These are phyloP conservation scores for Xenops minutus DNA, from an alignment of 2,797 vertebrate genomes.

Conservation along the genomic window DNA sequence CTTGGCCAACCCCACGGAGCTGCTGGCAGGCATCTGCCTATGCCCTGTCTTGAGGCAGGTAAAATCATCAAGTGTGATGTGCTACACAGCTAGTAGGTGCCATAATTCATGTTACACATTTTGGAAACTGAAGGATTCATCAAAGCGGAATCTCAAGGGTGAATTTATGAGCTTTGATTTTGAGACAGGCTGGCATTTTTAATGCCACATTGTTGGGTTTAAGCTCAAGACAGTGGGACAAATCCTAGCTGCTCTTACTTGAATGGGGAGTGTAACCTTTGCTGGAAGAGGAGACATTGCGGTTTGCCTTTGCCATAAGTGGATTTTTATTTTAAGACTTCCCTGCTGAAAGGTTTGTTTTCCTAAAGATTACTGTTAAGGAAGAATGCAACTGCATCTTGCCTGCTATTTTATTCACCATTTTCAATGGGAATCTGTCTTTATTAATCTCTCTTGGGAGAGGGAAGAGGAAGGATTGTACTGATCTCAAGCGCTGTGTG, in stretches of 20 bases:
- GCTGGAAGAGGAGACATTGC: background rate
- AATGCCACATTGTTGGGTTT: background rate
- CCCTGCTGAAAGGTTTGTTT: background rate
- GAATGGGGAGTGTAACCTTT: background rate
- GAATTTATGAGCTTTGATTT: background rate
- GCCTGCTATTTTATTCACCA: background rate
- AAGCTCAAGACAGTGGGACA: background rate
- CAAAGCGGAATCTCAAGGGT: background rate
- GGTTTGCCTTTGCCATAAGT: background rate
- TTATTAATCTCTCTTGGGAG: background rate
- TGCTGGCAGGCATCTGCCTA: background rate
- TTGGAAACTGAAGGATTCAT: background rate
- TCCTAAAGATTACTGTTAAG: background rate
- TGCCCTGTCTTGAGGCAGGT: background rate
- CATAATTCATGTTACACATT: rapidly evolving
- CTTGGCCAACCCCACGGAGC: rapidly evolving
- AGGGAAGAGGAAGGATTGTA: background rate
- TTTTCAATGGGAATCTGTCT: background rate
- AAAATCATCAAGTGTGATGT: background rate
- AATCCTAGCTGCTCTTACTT: background rate
- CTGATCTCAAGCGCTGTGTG: background rate
- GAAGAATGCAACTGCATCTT: background rate
- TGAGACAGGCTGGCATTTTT: background rate
- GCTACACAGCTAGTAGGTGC: background rate
- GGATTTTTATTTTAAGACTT: background rate